These are phyloP conservation scores for Lindbergichthys nudifrons DNA, from an alignment of 2,797 vertebrate genomes.

Conservation along the genomic window DNA sequence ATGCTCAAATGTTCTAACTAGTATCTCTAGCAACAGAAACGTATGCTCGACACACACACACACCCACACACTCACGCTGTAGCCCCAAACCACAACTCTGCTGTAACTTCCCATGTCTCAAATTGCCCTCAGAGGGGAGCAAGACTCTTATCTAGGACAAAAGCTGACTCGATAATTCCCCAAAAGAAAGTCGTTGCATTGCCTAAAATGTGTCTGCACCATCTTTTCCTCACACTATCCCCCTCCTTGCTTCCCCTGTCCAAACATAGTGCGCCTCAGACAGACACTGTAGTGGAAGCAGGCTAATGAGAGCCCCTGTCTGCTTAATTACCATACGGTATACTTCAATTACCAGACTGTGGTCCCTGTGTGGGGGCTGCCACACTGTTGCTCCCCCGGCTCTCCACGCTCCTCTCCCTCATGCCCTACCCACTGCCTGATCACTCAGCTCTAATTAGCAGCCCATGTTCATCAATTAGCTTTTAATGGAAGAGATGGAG, in stretches of 20 bases:
- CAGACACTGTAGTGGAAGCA: slow-evolving; percentile 71
- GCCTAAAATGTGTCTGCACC: slow-evolving; percentile 57
- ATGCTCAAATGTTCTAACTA: slow-evolving; percentile 37
- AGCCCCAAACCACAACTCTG: slow-evolving; percentile 73
- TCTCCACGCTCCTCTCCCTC: slow-evolving; percentile 56
- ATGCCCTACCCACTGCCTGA: slow-evolving; percentile 67
- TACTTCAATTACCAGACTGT: slow-evolving; percentile 81
- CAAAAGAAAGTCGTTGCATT: slow-evolving; percentile 69
- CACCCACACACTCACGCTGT: slow-evolving; percentile 28
- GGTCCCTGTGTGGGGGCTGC: slow-evolving; percentile 74
- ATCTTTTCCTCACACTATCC: slow-evolving; percentile 32
- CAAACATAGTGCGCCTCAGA: slow-evolving; percentile 53
- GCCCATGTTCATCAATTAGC: slow-evolving; percentile 84
- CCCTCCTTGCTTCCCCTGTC: slow-evolving; percentile 29
- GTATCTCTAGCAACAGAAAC: slow-evolving; percentile 45
- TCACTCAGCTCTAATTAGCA: slow-evolving; percentile 79
- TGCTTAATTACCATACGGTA: slow-evolving; percentile 82
- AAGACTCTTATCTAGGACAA: slow-evolving; percentile 79
- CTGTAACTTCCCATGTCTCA: slow-evolving; percentile 73
- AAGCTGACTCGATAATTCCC: slow-evolving; percentile 78
- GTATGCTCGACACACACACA: slow-evolving; percentile 14
- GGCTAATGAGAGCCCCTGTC: slow-evolving; percentile 80
- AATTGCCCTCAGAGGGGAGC: slow-evolving; percentile 75
- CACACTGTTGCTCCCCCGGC: slow-evolving; percentile 64
- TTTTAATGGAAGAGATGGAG: slow-evolving; percentile 78